Evolutionary conservation across 2,113 vertebrate species (phyloP).

Genomic region (Tachuris rubrigastra): DNA sequence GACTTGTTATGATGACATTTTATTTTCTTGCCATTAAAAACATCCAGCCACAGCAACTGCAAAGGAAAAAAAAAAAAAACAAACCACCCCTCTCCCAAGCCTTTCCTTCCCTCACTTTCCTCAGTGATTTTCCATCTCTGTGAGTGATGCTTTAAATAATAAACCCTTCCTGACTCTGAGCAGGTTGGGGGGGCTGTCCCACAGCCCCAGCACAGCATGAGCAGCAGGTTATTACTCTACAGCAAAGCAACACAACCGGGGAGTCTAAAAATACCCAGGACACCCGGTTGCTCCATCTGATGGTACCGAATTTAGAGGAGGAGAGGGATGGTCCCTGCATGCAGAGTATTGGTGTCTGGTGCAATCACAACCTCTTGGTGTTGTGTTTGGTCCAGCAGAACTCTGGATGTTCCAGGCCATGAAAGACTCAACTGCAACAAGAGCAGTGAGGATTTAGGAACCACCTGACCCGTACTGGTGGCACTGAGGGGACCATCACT

Average conservation of each 20-base stretch:
- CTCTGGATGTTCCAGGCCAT: background rate
- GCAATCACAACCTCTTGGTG: background rate
- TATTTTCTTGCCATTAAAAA: background rate
- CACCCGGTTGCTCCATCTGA: background rate
- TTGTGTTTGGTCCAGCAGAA: background rate
- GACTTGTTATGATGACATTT: background rate
- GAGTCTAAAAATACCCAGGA: background rate
- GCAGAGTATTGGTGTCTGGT: background rate
- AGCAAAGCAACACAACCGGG: background rate
- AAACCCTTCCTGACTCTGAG: background rate
- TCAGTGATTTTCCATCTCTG: slow-evolving; percentile 10
- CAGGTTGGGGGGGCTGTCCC: background rate
- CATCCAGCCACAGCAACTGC: background rate
- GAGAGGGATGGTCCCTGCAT: background rate
- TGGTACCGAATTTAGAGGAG: background rate
- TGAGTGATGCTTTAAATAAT: background rate
- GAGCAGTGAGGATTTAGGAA: background rate
- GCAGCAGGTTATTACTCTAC: background rate
- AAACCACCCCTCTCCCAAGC: background rate
- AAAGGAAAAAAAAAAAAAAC: background rate
- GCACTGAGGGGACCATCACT: background rate
- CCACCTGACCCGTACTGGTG: rapidly evolving
- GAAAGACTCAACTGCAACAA: background rate
- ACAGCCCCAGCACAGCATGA: background rate
- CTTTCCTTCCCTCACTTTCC: background rate